Conservation (phyloP, 2,113 vertebrate species). For the Corythornis madagascariensis region DNA sequence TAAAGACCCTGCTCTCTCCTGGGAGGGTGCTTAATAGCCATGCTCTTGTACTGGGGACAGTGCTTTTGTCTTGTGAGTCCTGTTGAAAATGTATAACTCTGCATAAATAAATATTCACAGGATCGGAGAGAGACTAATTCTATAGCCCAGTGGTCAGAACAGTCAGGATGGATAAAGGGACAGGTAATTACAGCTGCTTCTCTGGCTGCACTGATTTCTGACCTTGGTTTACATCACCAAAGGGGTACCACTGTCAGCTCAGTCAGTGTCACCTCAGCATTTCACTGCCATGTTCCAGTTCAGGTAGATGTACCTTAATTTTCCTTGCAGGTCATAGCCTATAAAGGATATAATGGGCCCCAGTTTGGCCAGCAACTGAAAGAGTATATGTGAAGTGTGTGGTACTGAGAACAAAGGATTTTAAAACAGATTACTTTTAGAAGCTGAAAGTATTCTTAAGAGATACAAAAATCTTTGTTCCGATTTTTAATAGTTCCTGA, state of each 20-base stretch:
- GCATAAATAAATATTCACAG: slow-evolving; percentile 63
- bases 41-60: slow-evolving; percentile 11
- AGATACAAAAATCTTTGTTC: neutral
- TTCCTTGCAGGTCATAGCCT: neutral
- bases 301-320: neutral
- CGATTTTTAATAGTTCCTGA: neutral
- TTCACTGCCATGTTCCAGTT: neutral
- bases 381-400: neutral
- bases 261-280: neutral
- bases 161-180: neutral
- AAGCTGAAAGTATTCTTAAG: neutral
- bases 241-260: neutral
- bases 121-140: neutral
- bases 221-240: neutral
- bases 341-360: neutral
- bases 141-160: neutral
- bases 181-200: slow-evolving; percentile 41
- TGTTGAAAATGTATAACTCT: slow-evolving; percentile 47
- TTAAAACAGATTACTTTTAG: neutral
- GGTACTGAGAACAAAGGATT: neutral
- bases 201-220: neutral
- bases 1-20: neutral
- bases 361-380: neutral
- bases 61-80: slow-evolving; percentile 29
- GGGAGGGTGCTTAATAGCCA: neutral